Base-by-base conservation (phyloP, 2,888 invertebrate species). In the Drosophila meridionalis region DNA sequence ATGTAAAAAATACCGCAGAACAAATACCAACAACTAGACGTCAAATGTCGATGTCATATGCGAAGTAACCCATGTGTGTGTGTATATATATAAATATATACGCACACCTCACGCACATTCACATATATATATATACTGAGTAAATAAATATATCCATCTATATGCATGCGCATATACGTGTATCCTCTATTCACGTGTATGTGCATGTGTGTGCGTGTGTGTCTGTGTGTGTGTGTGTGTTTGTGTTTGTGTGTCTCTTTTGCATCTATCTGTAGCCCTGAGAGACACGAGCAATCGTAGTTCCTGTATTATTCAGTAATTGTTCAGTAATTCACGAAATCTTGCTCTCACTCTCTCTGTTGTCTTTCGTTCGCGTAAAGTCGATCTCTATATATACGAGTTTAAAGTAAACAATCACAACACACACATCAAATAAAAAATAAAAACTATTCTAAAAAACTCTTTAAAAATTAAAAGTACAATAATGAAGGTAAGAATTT, bases 401-500 rank as follows among this genome's bases (percentile, higher is more conserved):
- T 64, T 43, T 43, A 57, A 65, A 56, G 38, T 34, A 62, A 65
- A 62, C 53, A 53, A 70, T 68, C 42, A 69, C 69, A 70, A 66
- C 66, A 76, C 76, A 82, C 71, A 62, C 52, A 69, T 60, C 20
- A 65, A 50, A 82, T 52, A 82, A 83, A 78, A 62, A 30, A 80
- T 56, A 42, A 3, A 48, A 53, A 84, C 66, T 64, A 43, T 68
- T 53, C 56, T 38, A 53, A 73, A 73, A 43, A 72, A 71, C 48
- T 53, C 72, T 86, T 55, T 69, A 73, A 58, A 59, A 73, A 73
- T 69, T 61, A 80, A 83, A 70, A 76, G 50, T 69, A 71, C 64
- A 76, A 79, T 61, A 8, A 87, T 89, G 89, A 90, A 90, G 90
- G 87, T 86, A 87, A 90, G 85, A 85, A 88, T 73, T 73, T 56